Evolutionary conservation across 2,888 invertebrate species (phyloP), one percentile per base, ranked within the genome.

Genomic region (Bruchidius siliquastri): DNA sequence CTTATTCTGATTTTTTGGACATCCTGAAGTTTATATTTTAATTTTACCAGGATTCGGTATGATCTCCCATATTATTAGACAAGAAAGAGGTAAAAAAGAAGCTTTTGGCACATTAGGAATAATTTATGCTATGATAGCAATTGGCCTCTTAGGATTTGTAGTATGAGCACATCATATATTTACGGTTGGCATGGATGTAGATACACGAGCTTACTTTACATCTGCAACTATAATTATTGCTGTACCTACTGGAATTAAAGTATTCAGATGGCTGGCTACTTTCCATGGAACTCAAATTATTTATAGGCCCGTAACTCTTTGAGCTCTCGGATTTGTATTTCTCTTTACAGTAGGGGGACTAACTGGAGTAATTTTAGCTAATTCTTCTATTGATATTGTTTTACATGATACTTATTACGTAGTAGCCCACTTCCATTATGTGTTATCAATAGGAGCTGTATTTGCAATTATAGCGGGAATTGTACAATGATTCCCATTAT

Each of bases 131-230:
- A 94, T 94, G 90, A 79, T 93, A 87, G 90, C 92, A 75, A 95
- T 95, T 92, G 94, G 93, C 20, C 85, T 94, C 83, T 86, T 95
- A 88, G 94, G 94, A 79, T 95, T 94, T 90, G 90, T 95, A 87
- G 94, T 95, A 0, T 94, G 94, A 89, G 93, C 93, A 10, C 94
- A 95, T 84, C 94, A 95, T 85, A 95, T 95, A 90, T 95, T 94
- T 86, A 94, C 94, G 0, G 91, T 94, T 66, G 94, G 94, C 0
- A 92, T 95, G 90, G 94, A 94, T 87, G 91, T 94, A 75, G 94
- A 94, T 86, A 93, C 93, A 0, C 93, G 94, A 86, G 94, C 94
- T 22, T 95, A 94, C 85, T 95, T 95, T 85, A 94, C 94, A 0
- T 92, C 94, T 70, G 94, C 93, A 0, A 95, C 94, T 21, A 94